A percentile compares a stretch with the other conserved stretches of the same genome.
phyloP scores from a whole-genome alignment of 1,140 invertebrate genomes.

The Wiebesia pumilae region DNA sequence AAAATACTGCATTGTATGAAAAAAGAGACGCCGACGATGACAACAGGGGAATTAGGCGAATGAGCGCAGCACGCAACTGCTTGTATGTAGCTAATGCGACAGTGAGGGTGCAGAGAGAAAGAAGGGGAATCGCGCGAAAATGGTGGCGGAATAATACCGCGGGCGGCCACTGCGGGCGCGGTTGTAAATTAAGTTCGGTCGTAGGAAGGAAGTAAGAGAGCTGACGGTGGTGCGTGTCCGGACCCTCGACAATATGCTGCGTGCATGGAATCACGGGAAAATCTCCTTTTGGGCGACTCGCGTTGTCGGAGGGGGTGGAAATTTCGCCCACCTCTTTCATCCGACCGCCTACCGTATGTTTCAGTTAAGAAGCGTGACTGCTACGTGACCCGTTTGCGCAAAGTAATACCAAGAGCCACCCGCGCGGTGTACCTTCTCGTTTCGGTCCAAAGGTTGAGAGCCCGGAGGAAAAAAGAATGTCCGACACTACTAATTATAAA shows the following conservation, averaged over 20 bases:
- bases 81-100: not conserved
- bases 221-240: slow-evolving; percentile 36
- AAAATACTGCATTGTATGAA: not conserved
- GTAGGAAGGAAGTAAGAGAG: not conserved
- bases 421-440: not conserved
- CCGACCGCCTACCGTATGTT: slow-evolving; percentile 33
- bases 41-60: not conserved
- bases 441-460: not conserved
- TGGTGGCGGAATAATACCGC: not conserved
- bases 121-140: slow-evolving; percentile 6
- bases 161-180: slow-evolving; percentile 51
- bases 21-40: too few relatives aligned
- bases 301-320: not conserved
- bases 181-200: slow-evolving; percentile 62
- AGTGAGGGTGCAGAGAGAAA: not conserved
- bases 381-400: slow-evolving; percentile 63
- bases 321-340: not conserved
- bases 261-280: slow-evolving; percentile 59
- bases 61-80: not conserved
- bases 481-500: slow-evolving; percentile 49
- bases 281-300: slow-evolving; percentile 49
- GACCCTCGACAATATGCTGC: slow-evolving; percentile 29
- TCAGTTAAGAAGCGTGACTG: slow-evolving; percentile 62
- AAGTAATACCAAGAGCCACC: not conserved
- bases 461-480: slow-evolving; percentile 26